These are phyloP conservation scores for Brassicogethes aeneus DNA, from an alignment of 2,888 invertebrate species.

Conservation along the genomic window DNA sequence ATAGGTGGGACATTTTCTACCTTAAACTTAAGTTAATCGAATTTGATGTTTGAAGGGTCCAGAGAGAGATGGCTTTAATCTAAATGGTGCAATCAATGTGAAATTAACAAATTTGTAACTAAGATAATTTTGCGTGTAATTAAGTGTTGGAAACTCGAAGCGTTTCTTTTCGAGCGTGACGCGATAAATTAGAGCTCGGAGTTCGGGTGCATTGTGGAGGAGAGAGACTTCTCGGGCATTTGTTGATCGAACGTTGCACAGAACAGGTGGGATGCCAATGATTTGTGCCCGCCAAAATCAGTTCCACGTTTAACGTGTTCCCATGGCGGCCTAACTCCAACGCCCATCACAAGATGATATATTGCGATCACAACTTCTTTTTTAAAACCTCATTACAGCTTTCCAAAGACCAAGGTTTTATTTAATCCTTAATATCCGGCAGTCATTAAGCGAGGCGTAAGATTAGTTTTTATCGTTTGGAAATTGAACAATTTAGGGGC, in stretches of 20 bases:
- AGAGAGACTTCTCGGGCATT: slow-evolving; percentile 20
- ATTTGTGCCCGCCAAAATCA: slow-evolving; percentile 20
- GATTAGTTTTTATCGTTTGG: slow-evolving; percentile 18
- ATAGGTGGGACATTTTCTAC: too few species aligned
- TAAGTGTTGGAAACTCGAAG: slow-evolving; percentile 36
- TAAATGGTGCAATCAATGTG: slow-evolving; percentile 27
- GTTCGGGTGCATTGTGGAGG: slow-evolving; percentile 25
- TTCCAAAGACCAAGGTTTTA: too few species aligned
- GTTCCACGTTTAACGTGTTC: slow-evolving; percentile 14
- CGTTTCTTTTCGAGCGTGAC: slow-evolving; percentile 36
- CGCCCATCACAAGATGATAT: too few species aligned
- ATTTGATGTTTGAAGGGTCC: neutral
- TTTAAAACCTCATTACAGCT: too few species aligned
- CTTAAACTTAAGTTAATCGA: neutral
- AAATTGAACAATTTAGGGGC: slow-evolving; percentile 3
- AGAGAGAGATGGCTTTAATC: slow-evolving; percentile 14
- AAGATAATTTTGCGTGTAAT: slow-evolving; percentile 41
- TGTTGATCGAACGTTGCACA: slow-evolving; percentile 22
- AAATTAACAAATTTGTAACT: slow-evolving; percentile 34
- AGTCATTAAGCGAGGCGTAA: slow-evolving; percentile 15
- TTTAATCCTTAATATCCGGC: slow-evolving; percentile 15
- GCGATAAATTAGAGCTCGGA: slow-evolving; percentile 32
- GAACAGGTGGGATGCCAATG: slow-evolving; percentile 25
- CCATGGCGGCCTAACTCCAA: slow-evolving; percentile 6
- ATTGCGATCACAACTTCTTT: too few species aligned